Percentiles rank a stretch among this genome's conserved stretches.
Evolutionary conservation across 2,888 invertebrate genomes (phyloP).

Genomic region (Lampropteryx suffumata): DNA sequence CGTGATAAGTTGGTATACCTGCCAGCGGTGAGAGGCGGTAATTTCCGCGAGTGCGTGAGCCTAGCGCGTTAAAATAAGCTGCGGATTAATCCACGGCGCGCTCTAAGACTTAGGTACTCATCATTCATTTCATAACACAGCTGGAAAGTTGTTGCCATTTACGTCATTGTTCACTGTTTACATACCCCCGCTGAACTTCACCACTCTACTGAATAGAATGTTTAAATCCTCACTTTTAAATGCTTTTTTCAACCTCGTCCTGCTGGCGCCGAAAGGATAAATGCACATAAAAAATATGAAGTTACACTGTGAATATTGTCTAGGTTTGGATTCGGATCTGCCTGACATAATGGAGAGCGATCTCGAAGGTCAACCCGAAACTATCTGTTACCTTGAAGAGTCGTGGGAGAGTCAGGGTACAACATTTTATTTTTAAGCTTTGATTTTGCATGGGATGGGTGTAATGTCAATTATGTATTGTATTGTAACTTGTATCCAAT

Average conservation of each 20-base stretch:
- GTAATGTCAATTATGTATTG: slow-evolving; percentile 33
- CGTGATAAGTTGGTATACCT: too few relatives aligned
- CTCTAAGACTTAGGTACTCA: not conserved
- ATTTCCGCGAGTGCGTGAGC: too few relatives aligned
- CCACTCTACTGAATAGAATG: slow-evolving; percentile 17
- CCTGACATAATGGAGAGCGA: slow-evolving; percentile 77
- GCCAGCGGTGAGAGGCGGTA: too few relatives aligned
- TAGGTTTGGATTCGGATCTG: slow-evolving; percentile 77
- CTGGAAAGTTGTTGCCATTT: slow-evolving; percentile 1
- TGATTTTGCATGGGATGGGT: slow-evolving; percentile 69
- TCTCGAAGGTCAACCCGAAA: slow-evolving; percentile 75
- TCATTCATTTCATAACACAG: not conserved
- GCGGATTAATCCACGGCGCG: too few relatives aligned
- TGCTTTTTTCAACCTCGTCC: slow-evolving; percentile 14
- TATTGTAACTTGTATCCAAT: slow-evolving; percentile 25
- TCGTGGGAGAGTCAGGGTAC: slow-evolving; percentile 80
- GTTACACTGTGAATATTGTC: slow-evolving; percentile 57
- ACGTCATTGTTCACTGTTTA: not conserved
- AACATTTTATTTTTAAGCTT: slow-evolving; percentile 52
- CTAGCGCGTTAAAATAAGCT: too few relatives aligned
- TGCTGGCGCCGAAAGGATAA: not conserved
- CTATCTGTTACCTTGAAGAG: slow-evolving; percentile 83
- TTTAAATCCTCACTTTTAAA: slow-evolving; percentile 53
- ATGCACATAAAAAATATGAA: too few relatives aligned
- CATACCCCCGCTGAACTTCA: slow-evolving; percentile 9